Evolutionary conservation across 2,113 vertebrate species (phyloP).

Genomic region (Forbesichthys papilliferus): DNA sequence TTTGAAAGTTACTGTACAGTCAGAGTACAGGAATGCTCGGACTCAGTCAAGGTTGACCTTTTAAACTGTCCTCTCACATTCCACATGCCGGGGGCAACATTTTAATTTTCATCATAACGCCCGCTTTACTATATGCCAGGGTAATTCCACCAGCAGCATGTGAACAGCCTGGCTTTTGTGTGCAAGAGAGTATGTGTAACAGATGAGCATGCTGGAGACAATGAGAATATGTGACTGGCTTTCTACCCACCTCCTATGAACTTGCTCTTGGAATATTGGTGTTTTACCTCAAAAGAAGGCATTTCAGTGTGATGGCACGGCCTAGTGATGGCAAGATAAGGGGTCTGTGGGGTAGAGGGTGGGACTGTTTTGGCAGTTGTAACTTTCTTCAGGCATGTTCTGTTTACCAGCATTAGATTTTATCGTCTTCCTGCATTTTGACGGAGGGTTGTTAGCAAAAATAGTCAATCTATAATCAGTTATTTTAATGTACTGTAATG

Average conservation of each 20-base stretch:
- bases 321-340: slow-evolving; percentile 49
- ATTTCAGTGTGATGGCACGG: slow-evolving; percentile 67
- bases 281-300: slow-evolving; percentile 68
- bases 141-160: slow-evolving; percentile 58
- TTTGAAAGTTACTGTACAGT: slow-evolving; percentile 11
- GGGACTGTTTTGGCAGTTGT: slow-evolving; percentile 15
- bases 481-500: too few relatives aligned
- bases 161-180: slow-evolving; percentile 49
- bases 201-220: neutral
- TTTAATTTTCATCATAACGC: slow-evolving; percentile 50
- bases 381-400: slow-evolving; percentile 29
- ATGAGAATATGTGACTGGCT: slow-evolving; percentile 19
- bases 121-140: slow-evolving; percentile 43
- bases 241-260: slow-evolving; percentile 28
- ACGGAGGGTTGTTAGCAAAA: too few relatives aligned
- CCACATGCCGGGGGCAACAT: slow-evolving; percentile 56
- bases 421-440: too few relatives aligned
- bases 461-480: too few relatives aligned
- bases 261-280: slow-evolving; percentile 51
- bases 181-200: slow-evolving; percentile 1
- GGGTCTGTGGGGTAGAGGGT: slow-evolving; percentile 22
- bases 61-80: slow-evolving; percentile 61
- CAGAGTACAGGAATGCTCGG: slow-evolving; percentile 63
- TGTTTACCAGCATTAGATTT: neutral
- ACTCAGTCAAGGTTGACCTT: slow-evolving; percentile 56